Evolutionary conservation across 2,113 vertebrate species (phyloP), one percentile per base, ranked within the genome.

Genomic region (Pao palembangensis): DNA sequence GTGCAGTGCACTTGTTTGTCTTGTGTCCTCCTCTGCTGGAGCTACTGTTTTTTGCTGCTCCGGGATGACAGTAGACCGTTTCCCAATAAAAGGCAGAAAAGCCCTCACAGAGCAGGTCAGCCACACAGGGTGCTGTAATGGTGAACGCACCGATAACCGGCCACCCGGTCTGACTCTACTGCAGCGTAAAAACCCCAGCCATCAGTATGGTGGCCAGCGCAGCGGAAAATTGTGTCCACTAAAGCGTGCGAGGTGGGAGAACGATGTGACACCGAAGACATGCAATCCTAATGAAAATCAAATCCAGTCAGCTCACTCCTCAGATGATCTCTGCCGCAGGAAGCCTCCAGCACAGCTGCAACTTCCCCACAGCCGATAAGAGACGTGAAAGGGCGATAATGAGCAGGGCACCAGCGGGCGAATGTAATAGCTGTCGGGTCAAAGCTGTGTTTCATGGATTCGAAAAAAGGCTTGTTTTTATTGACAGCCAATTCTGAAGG

Each of bases 271-370:
- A 83, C 83, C 61, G 61, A 82, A 85, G 85, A 86, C 85, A 86
- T 79, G 84, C 80, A 88, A 86, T 88, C 80, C 88, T 87, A 87
- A 87, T 88, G 87, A 88, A 91, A 44, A 88, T 88, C 85, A 76
- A 82, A 89, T 80, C 69, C 78, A 80, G 82, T 67, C 80, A 58
- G 61, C 59, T 76, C 15, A 17, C 73, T 59, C 49, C 58, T 71
- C 41, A 0, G 48, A 67, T 58, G 58, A 61, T 72, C 58, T 76
- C n/a, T 42, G 58, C 20, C 2, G 65, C 70, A 74, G 67, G 20
- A 69, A 64, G 57, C 68, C 69, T 66, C 52, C 66, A 76, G 69
- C 51, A 3, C 18, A 17, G 31, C 62, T 28, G 61, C n/a, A 51
- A 19, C 53, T 54, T 54, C 52, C 49, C 62, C 58, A 51, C 54